Percentiles rank a stretch among this genome's conserved stretches.
Evolutionary conservation across 2,888 invertebrate species (phyloP).

Genomic region (Gerris lacustris): DNA sequence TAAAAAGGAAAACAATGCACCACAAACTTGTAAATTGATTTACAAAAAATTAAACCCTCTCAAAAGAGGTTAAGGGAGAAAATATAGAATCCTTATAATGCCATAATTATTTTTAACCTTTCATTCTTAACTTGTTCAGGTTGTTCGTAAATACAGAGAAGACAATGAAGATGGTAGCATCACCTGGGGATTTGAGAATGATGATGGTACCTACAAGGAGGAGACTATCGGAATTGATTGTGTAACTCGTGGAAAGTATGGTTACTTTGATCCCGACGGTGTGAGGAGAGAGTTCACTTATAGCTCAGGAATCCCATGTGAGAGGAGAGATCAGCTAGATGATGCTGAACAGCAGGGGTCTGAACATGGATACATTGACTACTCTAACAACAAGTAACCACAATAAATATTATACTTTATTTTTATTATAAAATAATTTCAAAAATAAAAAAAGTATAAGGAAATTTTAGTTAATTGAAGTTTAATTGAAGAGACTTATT

Average conservation of each 20-base stretch:
- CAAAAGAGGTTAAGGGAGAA: no score
- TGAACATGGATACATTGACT: constrained; percentile 53
- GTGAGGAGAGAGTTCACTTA: constrained; percentile 68
- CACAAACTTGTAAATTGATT: no score
- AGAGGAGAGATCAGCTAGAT: constrained; percentile 36
- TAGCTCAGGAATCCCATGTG: constrained; percentile 64
- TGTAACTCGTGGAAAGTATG: constrained; percentile 64
- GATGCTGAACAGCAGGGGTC: constrained; percentile 30
- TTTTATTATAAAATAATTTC: no score
- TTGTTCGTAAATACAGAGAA: constrained; percentile 51
- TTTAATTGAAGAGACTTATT: no score
- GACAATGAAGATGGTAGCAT: constrained; percentile 72
- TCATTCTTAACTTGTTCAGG: constrained; percentile 25
- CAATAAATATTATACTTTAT: background rate
- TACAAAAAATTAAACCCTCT: no score
- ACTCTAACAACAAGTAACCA: constrained; percentile 52
- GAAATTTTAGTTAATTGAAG: no score
- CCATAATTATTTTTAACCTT: no score
- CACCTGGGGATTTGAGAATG: constrained; percentile 79
- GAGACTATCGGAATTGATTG: constrained; percentile 69
- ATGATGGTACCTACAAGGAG: constrained; percentile 76
- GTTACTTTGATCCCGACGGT: constrained; percentile 74
- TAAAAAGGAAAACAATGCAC: no score
- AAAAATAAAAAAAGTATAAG: no score
- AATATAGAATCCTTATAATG: no score